A percentile compares a stretch with the other conserved stretches of the same genome.
Conservation (phyloP, 1,140 invertebrate genomes). For the Hypsibius dujardini region DNA sequence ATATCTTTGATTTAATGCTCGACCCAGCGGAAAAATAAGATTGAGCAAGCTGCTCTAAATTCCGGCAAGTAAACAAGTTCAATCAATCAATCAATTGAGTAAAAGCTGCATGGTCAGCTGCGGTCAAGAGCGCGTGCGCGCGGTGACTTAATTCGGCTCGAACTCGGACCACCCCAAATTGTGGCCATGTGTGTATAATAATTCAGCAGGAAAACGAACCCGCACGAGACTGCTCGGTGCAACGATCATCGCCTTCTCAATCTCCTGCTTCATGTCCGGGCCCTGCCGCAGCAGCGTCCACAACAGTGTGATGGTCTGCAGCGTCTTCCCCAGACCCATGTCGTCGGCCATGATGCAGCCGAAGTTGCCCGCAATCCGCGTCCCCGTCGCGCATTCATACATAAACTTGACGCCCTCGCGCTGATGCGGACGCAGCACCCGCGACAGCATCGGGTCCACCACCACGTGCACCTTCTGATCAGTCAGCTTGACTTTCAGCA, state of each 20-base stretch:
- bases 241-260: slow-evolving; percentile 77
- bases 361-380: slow-evolving; percentile 62
- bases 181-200: no score
- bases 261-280: slow-evolving; percentile 34
- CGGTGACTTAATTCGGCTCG: no score
- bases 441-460: slow-evolving; percentile 74
- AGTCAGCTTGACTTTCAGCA: slow-evolving; percentile 28
- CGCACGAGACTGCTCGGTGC: slow-evolving; percentile 87
- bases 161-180: no score
- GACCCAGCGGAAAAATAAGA: slow-evolving; percentile 25
- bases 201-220: no score
- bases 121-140: no score
- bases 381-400: slow-evolving; percentile 95
- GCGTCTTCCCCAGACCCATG: slow-evolving; percentile 88
- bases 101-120: no score
- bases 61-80: slow-evolving; percentile 21
- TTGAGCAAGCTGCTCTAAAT: slow-evolving; percentile 18
- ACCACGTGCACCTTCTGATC: slow-evolving; percentile 68
- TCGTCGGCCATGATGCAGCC: slow-evolving; percentile 98
- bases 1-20: no score
- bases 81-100: no score
- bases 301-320: slow-evolving; percentile 89
- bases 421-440: slow-evolving; percentile 88
- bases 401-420: slow-evolving; percentile 98
- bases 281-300: slow-evolving; percentile 83